These are phyloP conservation scores for Dynastes grantii DNA, from an alignment of 2,888 invertebrate genomes.

Conservation along the genomic window DNA sequence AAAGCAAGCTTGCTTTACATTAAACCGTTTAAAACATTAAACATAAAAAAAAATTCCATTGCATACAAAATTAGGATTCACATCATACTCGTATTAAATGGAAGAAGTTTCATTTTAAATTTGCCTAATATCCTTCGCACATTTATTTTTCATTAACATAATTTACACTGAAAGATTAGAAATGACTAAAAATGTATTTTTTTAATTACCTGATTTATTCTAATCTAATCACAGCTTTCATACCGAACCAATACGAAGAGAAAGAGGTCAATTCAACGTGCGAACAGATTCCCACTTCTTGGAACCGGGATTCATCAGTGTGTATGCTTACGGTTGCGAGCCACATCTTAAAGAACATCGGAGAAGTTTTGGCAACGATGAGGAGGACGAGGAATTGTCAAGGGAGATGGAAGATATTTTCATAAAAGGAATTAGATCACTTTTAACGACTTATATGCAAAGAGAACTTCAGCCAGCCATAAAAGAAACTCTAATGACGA, in stretches of 20 bases:
- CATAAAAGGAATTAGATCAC: slow-evolving; percentile 85
- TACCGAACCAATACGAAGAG: slow-evolving; percentile 80
- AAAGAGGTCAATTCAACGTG: slow-evolving; percentile 81
- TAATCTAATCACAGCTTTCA: slow-evolving; percentile 71
- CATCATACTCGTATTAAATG: background rate
- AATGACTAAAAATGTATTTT: too few relatives aligned
- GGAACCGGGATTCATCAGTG: slow-evolving; percentile 88
- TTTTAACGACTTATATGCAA: slow-evolving; percentile 88
- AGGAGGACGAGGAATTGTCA: slow-evolving; percentile 79
- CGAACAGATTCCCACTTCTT: slow-evolving; percentile 88
- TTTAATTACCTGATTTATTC: background rate
- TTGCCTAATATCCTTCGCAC: too few relatives aligned
- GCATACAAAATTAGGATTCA: too few relatives aligned
- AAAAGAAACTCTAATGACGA: slow-evolving; percentile 88
- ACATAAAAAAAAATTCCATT: too few relatives aligned
- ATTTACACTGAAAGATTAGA: too few relatives aligned
- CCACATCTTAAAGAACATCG: slow-evolving; percentile 66
- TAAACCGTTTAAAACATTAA: too few relatives aligned
- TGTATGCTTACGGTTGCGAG: slow-evolving; percentile 88
- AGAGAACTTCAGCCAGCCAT: slow-evolving; percentile 88
- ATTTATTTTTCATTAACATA: too few relatives aligned
- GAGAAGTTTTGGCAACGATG: slow-evolving; percentile 64
- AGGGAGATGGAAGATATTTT: slow-evolving; percentile 90
- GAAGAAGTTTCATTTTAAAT: too few relatives aligned
- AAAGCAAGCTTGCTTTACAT: too few relatives aligned